Evolutionary conservation across 2,113 vertebrate species (phyloP), one percentile per base, ranked within the genome.

Genomic region (Anoplopoma fimbria): DNA sequence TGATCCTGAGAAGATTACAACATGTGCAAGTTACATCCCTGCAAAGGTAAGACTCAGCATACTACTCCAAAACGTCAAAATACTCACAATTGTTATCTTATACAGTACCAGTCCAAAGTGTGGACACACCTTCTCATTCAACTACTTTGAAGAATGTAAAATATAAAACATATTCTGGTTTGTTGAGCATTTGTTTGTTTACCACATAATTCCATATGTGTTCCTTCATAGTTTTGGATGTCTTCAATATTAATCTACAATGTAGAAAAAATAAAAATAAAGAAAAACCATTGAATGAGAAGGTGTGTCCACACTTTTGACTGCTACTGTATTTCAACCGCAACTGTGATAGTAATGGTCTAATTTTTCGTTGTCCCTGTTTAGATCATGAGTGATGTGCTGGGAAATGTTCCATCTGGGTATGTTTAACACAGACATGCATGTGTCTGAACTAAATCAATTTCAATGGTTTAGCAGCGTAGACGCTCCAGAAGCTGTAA

Each of bases 21-120:
- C 65, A 21, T 74, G 57, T 36, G 55, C 34, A 1, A 1, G 10
- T 34, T 95, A 86, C 65, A 69, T 29, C 21, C 93, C 94, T 34
- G 77, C 87, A 57, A 65, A 85, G 88, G 94, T 94, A 3, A 34
- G 34, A 58, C 62, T 31, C 31, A 0, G 4, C 42, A 19, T 14
- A 0, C 40, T 9, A 10, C 23, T 12, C 45, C 9, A 29, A 0
- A 13, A 31, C 23, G 2, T 33, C 62, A 9, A 31, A 12, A 55
- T 0, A 8, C 14, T 58, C 7, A 0, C 15, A 55, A 19, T n/a
- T 40, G 9, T 27, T 15, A 6, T 62, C 3, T 9, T n/a, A n/a
- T n/a, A n/a, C n/a, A n/a, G n/a, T n/a, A n/a, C n/a, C n/a, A n/a
- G n/a, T n/a, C n/a, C n/a, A n/a, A n/a, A n/a, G n/a, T n/a, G n/a